Evolutionary conservation across 1,140 invertebrate species (phyloP), one percentile per base, ranked within the genome.

Genomic region (Stegodyphus dumicola): DNA sequence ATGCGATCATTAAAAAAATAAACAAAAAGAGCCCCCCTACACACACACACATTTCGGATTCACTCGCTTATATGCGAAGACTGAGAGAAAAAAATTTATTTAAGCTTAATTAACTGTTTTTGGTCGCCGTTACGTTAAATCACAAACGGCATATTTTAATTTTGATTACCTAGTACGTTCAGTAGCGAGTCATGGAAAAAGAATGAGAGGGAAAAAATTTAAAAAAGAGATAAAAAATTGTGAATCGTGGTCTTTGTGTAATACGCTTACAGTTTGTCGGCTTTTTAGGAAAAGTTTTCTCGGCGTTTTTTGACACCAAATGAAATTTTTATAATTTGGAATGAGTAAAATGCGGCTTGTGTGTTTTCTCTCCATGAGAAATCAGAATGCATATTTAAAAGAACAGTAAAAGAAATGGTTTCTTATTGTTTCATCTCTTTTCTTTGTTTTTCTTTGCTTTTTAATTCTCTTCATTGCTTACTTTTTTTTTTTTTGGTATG

Each of bases 111-210:
- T 85, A 85, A 85, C 73, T 85, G 81, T 77, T 85, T 85, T 85
- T 69, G 81, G 81, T 54, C n/a, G 33, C 80, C 80, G 80, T 75
- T 83, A 83, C 81, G 65, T 67, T 76, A 76, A 85, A 85, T 85
- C 81, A 85, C 51, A 75, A 85, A 85, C 65, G 74, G 81, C 81
- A 85, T 85, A 85, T 85, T 85, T 83, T 85, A 85, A 85, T 85
- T 85, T 76, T 85, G 81, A 85, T 85, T 85, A 85, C 81, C 65
- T 76, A 75, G 64, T 85, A 73, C 60, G 73, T 75, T 66, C 64
- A 49, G 4, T 48, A 65, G n/a, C 18, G 15, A 48, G 48, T 51
- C 51, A 69, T 77, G 51, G 17, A 17, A 49, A 77, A 76, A 69
- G 56, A 18, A 54, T 11, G 11, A 60, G 56, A 53, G 15, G 52